A percentile compares a stretch with the other conserved stretches of the same genome.
Conservation (phyloP, 2,888 invertebrate species). For the Amphipyra tragopoginis region DNA sequence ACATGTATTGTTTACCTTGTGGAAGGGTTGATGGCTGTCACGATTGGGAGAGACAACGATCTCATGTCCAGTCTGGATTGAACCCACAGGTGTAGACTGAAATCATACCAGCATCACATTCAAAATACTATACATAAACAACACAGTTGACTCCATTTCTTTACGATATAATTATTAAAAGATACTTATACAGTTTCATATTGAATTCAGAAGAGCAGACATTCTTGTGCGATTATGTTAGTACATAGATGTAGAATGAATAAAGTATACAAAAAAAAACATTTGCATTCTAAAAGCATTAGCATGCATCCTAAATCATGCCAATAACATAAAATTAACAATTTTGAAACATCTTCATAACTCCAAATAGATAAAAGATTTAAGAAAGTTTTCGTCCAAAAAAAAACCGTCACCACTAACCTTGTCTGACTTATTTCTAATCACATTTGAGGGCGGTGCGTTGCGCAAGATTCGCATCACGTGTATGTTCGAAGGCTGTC, state of each 20-base stretch:
- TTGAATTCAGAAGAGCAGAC: neutral
- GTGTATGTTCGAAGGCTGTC: constrained; percentile 94
- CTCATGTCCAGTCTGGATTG: constrained; percentile 97
- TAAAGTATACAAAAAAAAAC: neutral
- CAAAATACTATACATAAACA: constrained; percentile 5
- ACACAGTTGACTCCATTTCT: neutral
- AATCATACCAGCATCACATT: constrained; percentile 70
- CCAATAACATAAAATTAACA: too few species aligned
- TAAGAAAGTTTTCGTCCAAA: constrained; percentile 4
- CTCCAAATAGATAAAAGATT: too few species aligned
- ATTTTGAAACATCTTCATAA: too few species aligned
- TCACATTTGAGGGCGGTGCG: constrained; percentile 96
- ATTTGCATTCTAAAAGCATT: constrained; percentile 12
- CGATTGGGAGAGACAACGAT: constrained; percentile 97
- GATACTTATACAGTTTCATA: constrained; percentile 4
- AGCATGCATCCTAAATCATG: constrained; percentile 1
- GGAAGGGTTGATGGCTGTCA: constrained; percentile 94
- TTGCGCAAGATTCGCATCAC: constrained; percentile 95
- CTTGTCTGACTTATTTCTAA: constrained; percentile 96
- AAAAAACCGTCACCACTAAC: constrained; percentile 86
- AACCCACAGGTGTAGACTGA: constrained; percentile 98
- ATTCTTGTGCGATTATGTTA: constrained; percentile 6
- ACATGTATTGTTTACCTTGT: constrained; percentile 90
- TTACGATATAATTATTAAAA: constrained; percentile 1
- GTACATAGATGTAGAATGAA: neutral